A percentile compares a stretch with the other conserved stretches of the same genome.
These are phyloP conservation scores for Cyanoderma ruficeps DNA, from an alignment of 2,113 vertebrate species.

Conservation along the genomic window DNA sequence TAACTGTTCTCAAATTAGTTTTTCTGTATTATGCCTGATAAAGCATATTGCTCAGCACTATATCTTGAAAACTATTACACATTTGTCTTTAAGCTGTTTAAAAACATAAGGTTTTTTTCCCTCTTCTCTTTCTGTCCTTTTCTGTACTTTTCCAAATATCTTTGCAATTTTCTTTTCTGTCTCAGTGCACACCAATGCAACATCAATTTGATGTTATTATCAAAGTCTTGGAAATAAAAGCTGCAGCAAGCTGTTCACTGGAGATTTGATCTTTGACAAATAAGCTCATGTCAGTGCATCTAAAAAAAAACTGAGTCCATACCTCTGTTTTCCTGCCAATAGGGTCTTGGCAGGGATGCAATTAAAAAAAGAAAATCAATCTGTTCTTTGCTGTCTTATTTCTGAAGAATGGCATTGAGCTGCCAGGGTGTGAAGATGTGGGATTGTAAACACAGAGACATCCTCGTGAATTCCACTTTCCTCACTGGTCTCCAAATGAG, in stretches of 20 bases:
- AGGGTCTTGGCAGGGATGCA: conserved; percentile 35
- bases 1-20: background rate
- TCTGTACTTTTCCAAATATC: conserved; percentile 21
- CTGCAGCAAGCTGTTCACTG: conserved; percentile 21
- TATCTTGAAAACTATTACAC: background rate
- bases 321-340: conserved; percentile 26
- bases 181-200: conserved; percentile 28
- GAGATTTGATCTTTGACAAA: conserved; percentile 65
- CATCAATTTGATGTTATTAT: conserved; percentile 58
- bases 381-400: conserved; percentile 43
- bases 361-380: conserved; percentile 66
- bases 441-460: conserved; percentile 7
- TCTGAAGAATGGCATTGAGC: conserved; percentile 17
- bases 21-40: background rate
- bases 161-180: conserved; percentile 28
- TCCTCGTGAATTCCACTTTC: background rate
- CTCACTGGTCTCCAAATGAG: background rate
- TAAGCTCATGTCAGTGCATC: conserved; percentile 18
- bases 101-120: background rate
- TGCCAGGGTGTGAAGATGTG: background rate
- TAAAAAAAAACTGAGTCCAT: conserved; percentile 4
- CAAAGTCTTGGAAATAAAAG: conserved; percentile 54
- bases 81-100: conserved; percentile 7
- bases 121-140: background rate
- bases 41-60: background rate